Evolutionary conservation across 2,797 vertebrate genomes (phyloP), one percentile per base, ranked within the genome.

Genomic region (Semaprochilodus insignis): DNA sequence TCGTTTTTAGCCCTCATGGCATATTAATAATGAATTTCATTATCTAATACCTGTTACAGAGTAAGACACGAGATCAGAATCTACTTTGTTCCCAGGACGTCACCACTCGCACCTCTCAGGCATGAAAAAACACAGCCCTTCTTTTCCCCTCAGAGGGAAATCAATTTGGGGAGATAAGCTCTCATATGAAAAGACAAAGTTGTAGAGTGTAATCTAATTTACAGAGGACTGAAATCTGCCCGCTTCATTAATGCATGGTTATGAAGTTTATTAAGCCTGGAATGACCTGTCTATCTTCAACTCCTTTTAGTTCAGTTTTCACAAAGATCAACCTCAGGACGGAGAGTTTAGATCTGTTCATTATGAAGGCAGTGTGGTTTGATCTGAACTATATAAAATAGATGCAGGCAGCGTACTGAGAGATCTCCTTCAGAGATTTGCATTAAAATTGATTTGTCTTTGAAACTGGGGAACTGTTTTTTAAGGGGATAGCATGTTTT

Each of bases 141-240:
- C 66, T 74, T 70, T 55, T 79, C 54, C 69, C 19, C 54, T 63
- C 74, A n/a, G 51, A 36, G 59, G 67, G n/a, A 44, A 78, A 36
- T 13, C 2, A 81, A 40, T 40, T 48, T 40, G 6, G 55, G 25
- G 48, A 36, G 31, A 70, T 82, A 74, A 55, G 69, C 69, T 60
- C 48, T 31, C 23, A 73, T 54, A 57, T 72, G 74, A 44, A 80
- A 69, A 80, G 70, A 62, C 31, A 51, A 23, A 78, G 76, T 65
- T 13, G 10, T 66, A 52, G 59, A 69, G 66, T 63, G 34, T 63
- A 44, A 55, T 81, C 78, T 69, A 69, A 67, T 83, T 80, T 52
- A 44, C 67, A 73, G 40, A 83, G 69, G n/a, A 78, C 25, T 81
- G 63, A 59, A 81, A 81, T 74, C 67, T 72, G 48, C 57, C 27